Conservation (phyloP, 2,113 vertebrate genomes). For the Tricholaema leucomelas region DNA sequence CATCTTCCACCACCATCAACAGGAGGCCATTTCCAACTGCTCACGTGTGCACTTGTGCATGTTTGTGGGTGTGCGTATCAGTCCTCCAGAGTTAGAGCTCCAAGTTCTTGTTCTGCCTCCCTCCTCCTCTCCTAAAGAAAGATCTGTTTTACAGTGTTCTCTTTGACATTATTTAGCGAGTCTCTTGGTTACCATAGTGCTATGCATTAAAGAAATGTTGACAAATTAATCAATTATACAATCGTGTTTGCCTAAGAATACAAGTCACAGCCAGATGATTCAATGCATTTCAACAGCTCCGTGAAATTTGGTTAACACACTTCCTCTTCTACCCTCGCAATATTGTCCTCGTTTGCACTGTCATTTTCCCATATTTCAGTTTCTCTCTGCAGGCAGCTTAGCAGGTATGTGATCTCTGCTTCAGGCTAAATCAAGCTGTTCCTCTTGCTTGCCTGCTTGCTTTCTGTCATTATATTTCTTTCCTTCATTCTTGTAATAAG, state of each 20-base stretch:
- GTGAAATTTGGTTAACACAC: neutral
- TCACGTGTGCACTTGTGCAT: rapidly evolving
- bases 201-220: neutral
- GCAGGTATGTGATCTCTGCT: slow-evolving; percentile 4
- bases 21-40: neutral
- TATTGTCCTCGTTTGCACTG: neutral
- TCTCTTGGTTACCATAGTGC: slow-evolving; percentile 26
- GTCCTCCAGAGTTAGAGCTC: neutral
- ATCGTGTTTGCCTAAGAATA: slow-evolving; percentile 45
- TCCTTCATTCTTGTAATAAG: neutral
- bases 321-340: neutral
- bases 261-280: slow-evolving; percentile 11
- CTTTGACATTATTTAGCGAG: neutral
- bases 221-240: slow-evolving; percentile 57
- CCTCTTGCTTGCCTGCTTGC: neutral
- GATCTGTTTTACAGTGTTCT: neutral
- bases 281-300: slow-evolving; percentile 23
- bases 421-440: slow-evolving; percentile 18
- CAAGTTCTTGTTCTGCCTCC: neutral
- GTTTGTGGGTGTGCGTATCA: no score
- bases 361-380: neutral
- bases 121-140: neutral
- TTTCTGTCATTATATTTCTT: neutral
- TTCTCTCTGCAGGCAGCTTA: neutral
- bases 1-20: neutral